These are phyloP conservation scores for Drosophila merina DNA, from an alignment of 2,888 invertebrate species.

Conservation along the genomic window DNA sequence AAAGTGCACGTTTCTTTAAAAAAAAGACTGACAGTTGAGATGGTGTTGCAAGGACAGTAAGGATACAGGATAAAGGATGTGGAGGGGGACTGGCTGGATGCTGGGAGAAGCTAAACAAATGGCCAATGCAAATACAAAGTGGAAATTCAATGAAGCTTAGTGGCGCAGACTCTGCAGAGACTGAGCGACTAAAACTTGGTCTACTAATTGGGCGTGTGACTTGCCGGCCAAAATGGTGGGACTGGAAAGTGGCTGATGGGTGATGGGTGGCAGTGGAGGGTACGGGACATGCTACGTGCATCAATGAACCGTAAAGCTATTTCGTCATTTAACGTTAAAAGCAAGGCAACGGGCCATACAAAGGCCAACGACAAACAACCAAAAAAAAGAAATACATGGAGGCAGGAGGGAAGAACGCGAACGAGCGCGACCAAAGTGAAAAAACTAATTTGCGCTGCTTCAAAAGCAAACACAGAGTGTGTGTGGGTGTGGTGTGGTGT, in stretches of 20 bases:
- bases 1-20: constrained; percentile 49
- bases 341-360: constrained; percentile 69
- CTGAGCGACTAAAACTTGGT: constrained; percentile 74
- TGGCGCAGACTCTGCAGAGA: constrained; percentile 56
- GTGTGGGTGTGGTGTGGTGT: constrained; percentile 14
- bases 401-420: constrained; percentile 42
- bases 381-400: constrained; percentile 18
- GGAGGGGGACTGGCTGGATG: neutral
- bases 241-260: neutral
- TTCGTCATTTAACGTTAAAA: constrained; percentile 80
- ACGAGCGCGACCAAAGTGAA: constrained; percentile 75
- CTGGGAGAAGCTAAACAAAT: constrained; percentile 45
- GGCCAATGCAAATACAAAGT: constrained; percentile 76
- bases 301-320: constrained; percentile 80
- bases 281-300: constrained; percentile 64
- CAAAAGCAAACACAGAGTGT: constrained; percentile 72
- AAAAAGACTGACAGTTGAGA: constrained; percentile 42
- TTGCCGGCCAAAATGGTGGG: constrained; percentile 45
- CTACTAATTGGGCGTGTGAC: constrained; percentile 79
- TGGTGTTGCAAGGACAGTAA: constrained; percentile 13
- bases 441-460: constrained; percentile 81
- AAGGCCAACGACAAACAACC: constrained; percentile 69
- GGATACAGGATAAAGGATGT: neutral
- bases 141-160: constrained; percentile 76
- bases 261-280: neutral